Evolutionary conservation across 2,797 vertebrate species (phyloP), one percentile per base, ranked within the genome.

Genomic region (Rhinogobio ventralis): DNA sequence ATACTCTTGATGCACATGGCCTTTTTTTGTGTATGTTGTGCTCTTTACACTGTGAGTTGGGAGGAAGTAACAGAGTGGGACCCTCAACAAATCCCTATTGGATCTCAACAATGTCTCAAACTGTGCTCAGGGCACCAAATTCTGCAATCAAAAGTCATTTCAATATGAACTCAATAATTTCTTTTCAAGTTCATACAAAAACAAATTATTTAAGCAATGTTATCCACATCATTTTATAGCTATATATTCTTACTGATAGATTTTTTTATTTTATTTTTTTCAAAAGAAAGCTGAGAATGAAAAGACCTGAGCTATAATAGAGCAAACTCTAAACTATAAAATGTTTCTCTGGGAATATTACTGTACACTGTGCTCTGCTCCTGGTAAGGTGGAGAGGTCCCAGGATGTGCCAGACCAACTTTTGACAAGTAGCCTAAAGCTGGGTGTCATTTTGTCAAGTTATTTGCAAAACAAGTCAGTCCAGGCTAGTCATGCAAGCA

Each of bases 41-140:
- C 90, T 92, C 89, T 94, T 94, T 89, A 92, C 89, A 90, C 88
- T 76, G 68, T 64, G 90, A 92, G 89, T 90, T 89, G 82, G 89
- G 90, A 91, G 89, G 88, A 89, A 89, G 91, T 90, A 91, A 92
- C 89, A 86, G 73, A 19, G 80, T 83, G 88, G 87, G 79, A 60
- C 87, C 90, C 88, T 57, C 72, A 91, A 92, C 92, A 90, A 90
- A 28, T 20, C 57, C 42, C 2, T 62, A 19, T 60, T 60, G 53
- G 23, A 7, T 57, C 53, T 76, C 6, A 76, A 57, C 7, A 42
- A 60, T n/a, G 14, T 28, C 36, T 60, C 8, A 42, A 77, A 62
- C 14, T 60, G 14, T 36, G 20, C 36, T 25, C 25, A 57, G 13
- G 25, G 4, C 53, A 76, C 19, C 49, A 33, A 30, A 30, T 28